A percentile compares a stretch with the other conserved stretches of the same genome.
phyloP scores from a whole-genome alignment of 2,113 vertebrate genomes.

The Gadus chalcogrammus region DNA sequence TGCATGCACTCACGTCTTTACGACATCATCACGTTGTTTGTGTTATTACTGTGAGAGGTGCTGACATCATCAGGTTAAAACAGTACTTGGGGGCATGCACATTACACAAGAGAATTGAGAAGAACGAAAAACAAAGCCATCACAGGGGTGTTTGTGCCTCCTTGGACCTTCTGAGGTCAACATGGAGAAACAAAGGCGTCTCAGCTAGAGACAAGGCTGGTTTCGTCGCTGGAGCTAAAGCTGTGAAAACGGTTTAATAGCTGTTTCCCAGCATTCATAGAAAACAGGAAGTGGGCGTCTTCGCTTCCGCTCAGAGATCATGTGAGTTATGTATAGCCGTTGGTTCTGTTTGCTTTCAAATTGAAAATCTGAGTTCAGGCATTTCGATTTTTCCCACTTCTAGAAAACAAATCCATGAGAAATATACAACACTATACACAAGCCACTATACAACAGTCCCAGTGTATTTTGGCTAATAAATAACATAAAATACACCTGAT shows the following conservation, averaged over 20 bases:
- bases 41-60: not conserved
- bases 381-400: no score
- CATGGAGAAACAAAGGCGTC: constrained; percentile 14
- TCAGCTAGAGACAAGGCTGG: constrained; percentile 2
- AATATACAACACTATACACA: no score
- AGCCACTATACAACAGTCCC: no score
- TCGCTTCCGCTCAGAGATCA: not conserved
- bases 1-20: no score
- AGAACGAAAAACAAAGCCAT: constrained; percentile 5
- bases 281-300: constrained; percentile 46
- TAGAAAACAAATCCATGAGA: no score
- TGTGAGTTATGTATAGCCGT: constrained; percentile 4
- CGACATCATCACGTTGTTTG: constrained; percentile 4
- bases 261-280: constrained; percentile 17
- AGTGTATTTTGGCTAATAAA: no score
- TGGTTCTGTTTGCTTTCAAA: no score
- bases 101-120: constrained; percentile 7
- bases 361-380: no score
- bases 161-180: constrained; percentile 14
- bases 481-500: no score
- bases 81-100: no score
- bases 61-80: no score
- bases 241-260: constrained; percentile 11
- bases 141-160: not conserved
- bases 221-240: no score